phyloP scores from a whole-genome alignment of 2,888 invertebrate species.

The Dicranocentrus wangi region DNA sequence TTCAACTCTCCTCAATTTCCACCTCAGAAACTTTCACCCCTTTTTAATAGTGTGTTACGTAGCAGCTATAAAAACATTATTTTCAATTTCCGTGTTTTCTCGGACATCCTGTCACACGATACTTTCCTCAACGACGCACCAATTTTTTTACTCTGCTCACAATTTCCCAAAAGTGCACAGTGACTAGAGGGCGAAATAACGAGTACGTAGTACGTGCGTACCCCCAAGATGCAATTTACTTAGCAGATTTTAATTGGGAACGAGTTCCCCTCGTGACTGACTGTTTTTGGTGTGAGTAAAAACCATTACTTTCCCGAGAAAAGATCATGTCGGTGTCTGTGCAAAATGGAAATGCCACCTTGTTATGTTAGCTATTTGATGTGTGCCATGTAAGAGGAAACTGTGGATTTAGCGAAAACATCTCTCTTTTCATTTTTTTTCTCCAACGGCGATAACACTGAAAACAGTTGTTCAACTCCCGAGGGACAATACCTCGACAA shows the following conservation, averaged over 20 bases:
- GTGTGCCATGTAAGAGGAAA: constrained; percentile 9
- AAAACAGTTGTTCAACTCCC: constrained; percentile 52
- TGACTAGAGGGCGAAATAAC: too few relatives aligned
- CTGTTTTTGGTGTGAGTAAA: not conserved
- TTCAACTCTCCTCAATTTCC: too few relatives aligned
- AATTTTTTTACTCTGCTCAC: not conserved
- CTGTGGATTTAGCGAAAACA: not conserved
- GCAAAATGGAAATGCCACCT: not conserved
- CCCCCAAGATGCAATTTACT: constrained; percentile 1
- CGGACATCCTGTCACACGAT: not conserved
- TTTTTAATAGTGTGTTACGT: not conserved
- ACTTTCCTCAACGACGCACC: too few relatives aligned
- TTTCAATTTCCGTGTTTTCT: not conserved
- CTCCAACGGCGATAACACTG: constrained; percentile 27
- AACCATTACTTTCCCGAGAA: not conserved
- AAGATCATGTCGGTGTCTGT: not conserved
- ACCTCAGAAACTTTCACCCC: not conserved
- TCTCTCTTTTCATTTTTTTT: not conserved
- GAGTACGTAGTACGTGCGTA: too few relatives aligned
- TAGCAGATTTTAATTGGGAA: not conserved
- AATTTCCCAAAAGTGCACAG: too few relatives aligned
- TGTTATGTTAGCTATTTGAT: constrained; percentile 17
- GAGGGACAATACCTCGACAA: constrained; percentile 40
- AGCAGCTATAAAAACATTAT: not conserved
- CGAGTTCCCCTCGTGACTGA: constrained; percentile 17